These are phyloP conservation scores for Panagrolaimus sp. DNA, from an alignment of 1,140 invertebrate species.

Conservation along the genomic window DNA sequence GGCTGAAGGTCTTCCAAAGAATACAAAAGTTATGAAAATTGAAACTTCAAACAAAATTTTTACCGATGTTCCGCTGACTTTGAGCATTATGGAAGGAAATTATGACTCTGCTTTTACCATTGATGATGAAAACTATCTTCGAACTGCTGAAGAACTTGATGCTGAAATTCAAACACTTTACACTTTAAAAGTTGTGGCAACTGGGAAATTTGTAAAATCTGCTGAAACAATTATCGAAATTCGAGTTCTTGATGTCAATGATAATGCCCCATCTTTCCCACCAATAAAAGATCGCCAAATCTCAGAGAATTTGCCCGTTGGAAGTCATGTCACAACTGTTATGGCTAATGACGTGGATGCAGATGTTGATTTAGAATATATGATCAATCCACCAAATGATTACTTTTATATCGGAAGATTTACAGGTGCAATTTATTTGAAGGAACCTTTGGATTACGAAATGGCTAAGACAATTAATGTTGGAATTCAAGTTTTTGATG, in stretches of 20 bases:
- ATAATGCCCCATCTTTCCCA: conserved; percentile 41
- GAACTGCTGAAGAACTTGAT: conserved; percentile 38
- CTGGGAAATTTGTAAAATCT: background rate
- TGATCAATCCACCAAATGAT: conserved; percentile 26
- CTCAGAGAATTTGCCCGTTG: conserved; percentile 33
- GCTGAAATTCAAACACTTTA: conserved; percentile 34
- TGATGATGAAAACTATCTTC: conserved; percentile 31
- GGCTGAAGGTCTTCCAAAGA: conserved; percentile 36
- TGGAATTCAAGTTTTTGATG: conserved; percentile 39
- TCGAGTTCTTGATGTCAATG: conserved; percentile 35
- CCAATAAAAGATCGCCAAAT: conserved; percentile 19
- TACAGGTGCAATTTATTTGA: conserved; percentile 30
- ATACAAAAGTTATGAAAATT: conserved; percentile 18
- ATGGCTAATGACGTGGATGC: conserved; percentile 34
- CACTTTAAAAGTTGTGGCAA: conserved; percentile 29
- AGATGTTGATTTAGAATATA: conserved; percentile 37
- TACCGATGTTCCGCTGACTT: background rate
- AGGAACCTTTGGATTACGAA: conserved; percentile 33
- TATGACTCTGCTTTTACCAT: conserved; percentile 38
- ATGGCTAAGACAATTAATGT: conserved; percentile 20
- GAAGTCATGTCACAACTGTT: conserved; percentile 26
- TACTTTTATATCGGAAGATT: conserved; percentile 37
- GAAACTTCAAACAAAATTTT: conserved; percentile 9
- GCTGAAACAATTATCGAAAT: conserved; percentile 33
- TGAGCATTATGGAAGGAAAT: conserved; percentile 38